Conservation (phyloP, 2,888 invertebrate genomes). For the Cheiracanthium punctorium region DNA sequence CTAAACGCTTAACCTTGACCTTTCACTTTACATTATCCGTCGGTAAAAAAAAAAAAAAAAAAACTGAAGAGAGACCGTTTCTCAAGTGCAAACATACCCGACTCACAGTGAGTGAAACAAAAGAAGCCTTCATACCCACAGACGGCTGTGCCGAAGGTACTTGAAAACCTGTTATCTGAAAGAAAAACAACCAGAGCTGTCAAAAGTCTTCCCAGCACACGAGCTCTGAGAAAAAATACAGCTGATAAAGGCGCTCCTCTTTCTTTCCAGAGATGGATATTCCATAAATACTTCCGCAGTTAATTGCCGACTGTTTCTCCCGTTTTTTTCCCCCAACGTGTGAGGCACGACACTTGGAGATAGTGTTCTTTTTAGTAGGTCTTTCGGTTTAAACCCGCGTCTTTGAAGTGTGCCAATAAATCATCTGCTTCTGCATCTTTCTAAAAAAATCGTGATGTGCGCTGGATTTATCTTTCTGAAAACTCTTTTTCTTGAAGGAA, state of each 20-base stretch:
- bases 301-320: neutral
- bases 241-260: neutral
- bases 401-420: neutral
- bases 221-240: neutral
- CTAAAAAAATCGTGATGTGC: no score
- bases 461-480: no score
- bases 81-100: no score
- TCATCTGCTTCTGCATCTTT: neutral
- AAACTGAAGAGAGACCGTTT: no score
- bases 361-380: neutral
- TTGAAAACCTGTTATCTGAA: slow-evolving; percentile 8
- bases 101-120: neutral
- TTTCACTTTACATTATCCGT: no score
- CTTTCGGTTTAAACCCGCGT: neutral
- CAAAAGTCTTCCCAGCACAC: neutral
- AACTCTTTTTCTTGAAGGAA: no score
- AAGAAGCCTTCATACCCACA: neutral
- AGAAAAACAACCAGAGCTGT: neutral
- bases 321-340: neutral
- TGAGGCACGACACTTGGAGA: neutral
- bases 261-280: neutral
- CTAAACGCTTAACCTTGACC: no score
- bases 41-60: no score
- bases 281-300: neutral
- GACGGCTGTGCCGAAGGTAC: neutral